phyloP scores from a whole-genome alignment of 2,888 invertebrate species.

The Busseola fusca region DNA sequence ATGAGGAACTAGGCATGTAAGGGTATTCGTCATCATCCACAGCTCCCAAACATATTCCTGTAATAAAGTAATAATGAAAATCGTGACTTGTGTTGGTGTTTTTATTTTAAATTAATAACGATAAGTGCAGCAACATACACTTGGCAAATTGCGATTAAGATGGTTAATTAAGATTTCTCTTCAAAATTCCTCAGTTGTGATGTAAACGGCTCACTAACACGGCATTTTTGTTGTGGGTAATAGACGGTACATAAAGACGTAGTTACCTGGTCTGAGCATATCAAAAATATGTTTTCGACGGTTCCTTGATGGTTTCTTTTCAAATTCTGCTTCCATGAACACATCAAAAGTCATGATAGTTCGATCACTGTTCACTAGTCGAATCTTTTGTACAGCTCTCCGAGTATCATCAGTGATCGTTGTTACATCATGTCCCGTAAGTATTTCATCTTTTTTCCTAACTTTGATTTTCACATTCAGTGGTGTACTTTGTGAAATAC shows the following conservation, averaged over 20 bases:
- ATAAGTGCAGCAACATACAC: not conserved
- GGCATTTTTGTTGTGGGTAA: not conserved
- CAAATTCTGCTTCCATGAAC: conserved; percentile 72
- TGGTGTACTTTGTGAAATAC: conserved; percentile 67
- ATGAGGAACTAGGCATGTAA: conserved; percentile 66
- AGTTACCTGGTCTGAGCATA: conserved; percentile 47
- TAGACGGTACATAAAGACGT: not conserved
- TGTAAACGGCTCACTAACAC: not conserved
- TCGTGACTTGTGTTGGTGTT: not conserved
- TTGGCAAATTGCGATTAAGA: not conserved
- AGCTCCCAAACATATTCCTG: conserved; percentile 75
- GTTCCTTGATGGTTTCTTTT: conserved; percentile 67
- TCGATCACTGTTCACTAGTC: conserved; percentile 78
- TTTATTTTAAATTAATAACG: conserved; percentile 1
- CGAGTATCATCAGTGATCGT: conserved; percentile 60
- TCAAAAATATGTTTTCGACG: conserved; percentile 60
- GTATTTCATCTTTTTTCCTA: conserved; percentile 71
- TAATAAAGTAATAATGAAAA: conserved; percentile 31
- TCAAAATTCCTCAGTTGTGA: not conserved
- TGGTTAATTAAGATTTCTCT: not conserved
- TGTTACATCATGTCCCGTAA: conserved; percentile 63
- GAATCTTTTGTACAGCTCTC: conserved; percentile 66
- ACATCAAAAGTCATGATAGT: conserved; percentile 83
- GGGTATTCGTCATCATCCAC: conserved; percentile 71
- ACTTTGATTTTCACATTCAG: conserved; percentile 80